Percentiles rank a stretch among this genome's conserved stretches.
Evolutionary conservation across 2,888 invertebrate genomes (phyloP).

Genomic region (Torymus tubicola): DNA sequence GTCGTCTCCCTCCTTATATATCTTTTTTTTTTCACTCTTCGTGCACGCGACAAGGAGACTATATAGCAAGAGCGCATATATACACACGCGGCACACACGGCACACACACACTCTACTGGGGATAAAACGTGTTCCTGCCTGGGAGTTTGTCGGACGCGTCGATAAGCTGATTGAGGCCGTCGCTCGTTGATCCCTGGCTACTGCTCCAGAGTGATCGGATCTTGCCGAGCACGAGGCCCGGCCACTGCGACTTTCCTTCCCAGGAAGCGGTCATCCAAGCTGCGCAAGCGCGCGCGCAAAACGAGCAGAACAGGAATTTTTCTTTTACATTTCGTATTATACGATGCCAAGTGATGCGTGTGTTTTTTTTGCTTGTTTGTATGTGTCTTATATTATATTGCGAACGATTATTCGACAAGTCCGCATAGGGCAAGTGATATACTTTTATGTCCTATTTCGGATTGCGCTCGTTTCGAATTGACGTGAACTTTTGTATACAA

Average conservation of each 20-base stretch:
- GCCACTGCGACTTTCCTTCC: constrained; percentile 81
- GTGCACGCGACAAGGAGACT: too few relatives aligned
- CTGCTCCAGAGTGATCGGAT: constrained; percentile 92
- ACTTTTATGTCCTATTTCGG: neutral
- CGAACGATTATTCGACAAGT: neutral
- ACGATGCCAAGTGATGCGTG: neutral
- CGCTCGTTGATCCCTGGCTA: constrained; percentile 84
- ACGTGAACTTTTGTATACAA: neutral
- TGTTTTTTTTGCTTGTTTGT: neutral
- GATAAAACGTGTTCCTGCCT: constrained; percentile 78
- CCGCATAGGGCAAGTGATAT: neutral
- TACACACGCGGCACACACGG: neutral
- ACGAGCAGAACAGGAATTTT: constrained; percentile 32
- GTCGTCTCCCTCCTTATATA: too few relatives aligned
- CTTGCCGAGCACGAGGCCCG: constrained; percentile 89
- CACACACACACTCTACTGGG: constrained; percentile 15
- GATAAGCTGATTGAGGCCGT: constrained; percentile 87
- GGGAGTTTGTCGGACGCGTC: constrained; percentile 75
- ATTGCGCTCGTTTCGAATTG: neutral
- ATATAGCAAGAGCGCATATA: too few relatives aligned
- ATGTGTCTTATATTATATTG: neutral
- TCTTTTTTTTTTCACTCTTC: too few relatives aligned
- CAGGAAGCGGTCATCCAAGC: constrained; percentile 77
- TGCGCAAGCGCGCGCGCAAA: constrained; percentile 59
- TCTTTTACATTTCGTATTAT: constrained; percentile 15